Conservation (phyloP, 2,797 vertebrate genomes). For the Myiothlypis chrysogaster region DNA sequence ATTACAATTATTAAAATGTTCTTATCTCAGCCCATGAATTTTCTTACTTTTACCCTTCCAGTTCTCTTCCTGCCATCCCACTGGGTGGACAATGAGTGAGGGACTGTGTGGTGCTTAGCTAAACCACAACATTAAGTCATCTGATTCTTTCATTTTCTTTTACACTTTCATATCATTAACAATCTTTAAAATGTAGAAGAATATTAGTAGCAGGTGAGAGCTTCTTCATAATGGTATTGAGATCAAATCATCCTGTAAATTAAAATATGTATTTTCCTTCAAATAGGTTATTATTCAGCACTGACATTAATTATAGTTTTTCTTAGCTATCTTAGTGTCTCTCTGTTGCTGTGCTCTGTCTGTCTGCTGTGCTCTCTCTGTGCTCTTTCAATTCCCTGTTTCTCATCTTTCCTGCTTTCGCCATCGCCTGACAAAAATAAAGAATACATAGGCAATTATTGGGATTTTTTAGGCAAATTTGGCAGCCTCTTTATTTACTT, state of each 20-base stretch:
- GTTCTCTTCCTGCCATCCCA: not conserved
- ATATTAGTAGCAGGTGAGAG: not conserved
- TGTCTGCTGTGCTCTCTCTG: too few relatives aligned
- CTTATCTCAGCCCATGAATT: not conserved
- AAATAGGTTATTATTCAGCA: not conserved
- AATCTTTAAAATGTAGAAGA: not conserved
- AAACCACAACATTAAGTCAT: not conserved
- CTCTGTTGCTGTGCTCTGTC: not conserved
- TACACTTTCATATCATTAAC: not conserved
- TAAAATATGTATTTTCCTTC: conserved; percentile 26
- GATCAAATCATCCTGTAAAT: conserved; percentile 11
- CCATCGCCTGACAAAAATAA: not conserved
- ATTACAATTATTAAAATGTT: not conserved
- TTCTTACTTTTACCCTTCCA: not conserved
- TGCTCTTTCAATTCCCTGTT: not conserved
- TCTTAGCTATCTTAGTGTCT: not conserved
- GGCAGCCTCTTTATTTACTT: conserved; percentile 33
- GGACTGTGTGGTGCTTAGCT: not conserved
- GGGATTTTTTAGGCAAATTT: conserved; percentile 22
- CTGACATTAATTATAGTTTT: conserved; percentile 40
- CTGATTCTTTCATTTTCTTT: not conserved
- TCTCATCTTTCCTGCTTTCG: conserved; percentile 1
- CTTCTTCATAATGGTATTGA: not conserved
- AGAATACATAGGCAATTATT: not conserved
- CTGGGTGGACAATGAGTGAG: not conserved